A percentile compares a stretch with the other conserved stretches of the same genome.
Conservation (phyloP, 2,888 invertebrate species). For the Chirona hameri region DNA sequence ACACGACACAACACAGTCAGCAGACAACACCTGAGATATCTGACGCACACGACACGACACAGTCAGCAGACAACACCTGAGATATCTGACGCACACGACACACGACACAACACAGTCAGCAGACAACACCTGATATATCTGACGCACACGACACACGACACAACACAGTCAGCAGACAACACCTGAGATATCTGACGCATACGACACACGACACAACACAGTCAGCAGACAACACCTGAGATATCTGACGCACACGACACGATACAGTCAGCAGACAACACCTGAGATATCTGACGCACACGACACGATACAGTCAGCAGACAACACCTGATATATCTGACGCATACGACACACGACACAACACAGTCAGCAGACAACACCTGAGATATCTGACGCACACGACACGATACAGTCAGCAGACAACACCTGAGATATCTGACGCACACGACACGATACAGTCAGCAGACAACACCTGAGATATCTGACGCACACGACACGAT, state of each 20-base stretch:
- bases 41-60: too few species aligned
- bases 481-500: too few species aligned
- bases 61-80: background rate
- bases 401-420: too few species aligned
- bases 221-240: background rate
- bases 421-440: background rate
- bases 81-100: background rate
- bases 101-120: background rate
- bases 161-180: background rate
- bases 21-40: background rate
- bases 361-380: background rate
- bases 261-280: background rate
- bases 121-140: background rate
- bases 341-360: too few species aligned
- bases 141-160: too few species aligned
- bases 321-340: background rate
- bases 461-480: background rate
- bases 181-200: background rate
- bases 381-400: background rate
- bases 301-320: too few species aligned
- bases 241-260: background rate
- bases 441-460: too few species aligned
- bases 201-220: too few species aligned
- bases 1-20: background rate
- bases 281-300: background rate